Base-by-base conservation (phyloP, 2,797 vertebrate species). In the Anguilla megastoma region DNA sequence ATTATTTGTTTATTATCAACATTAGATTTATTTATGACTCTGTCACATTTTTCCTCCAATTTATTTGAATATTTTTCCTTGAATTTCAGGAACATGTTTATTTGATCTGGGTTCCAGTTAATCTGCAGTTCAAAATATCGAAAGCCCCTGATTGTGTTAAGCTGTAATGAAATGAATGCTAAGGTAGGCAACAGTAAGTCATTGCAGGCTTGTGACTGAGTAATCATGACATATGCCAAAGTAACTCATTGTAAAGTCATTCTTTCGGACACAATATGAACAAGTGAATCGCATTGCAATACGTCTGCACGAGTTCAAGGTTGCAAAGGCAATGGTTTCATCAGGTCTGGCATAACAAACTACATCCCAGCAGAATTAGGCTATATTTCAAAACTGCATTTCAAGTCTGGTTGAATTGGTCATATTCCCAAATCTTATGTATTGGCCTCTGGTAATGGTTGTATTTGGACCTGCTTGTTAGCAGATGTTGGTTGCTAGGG, bases 401-500 rank as follows among this genome's bases (percentile, higher is more conserved):
- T 48, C 18, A 76, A 8, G 79, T 50, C 21, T 48, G 14, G 18
- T 24, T 80, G 18, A 80, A 45, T 48, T 80, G 3, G 74, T 36
- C 74, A 45, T 41, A 79, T 79, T 41, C 12, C 30, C 10, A 14
- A 36, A 30, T 79, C 30, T 21, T 80, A 14, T 24, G 16, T 45
- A 10, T 27, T 87, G 71, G 71, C 36, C 18, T 87, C 76, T 74
- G 1, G 52, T 60, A 24, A 79, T 30, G 41, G 33, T 41, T 82
- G 71, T 76, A 33, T 87, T 3, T 80, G 33, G 86, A 33, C 27
- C n/a, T 24, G 41, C 27, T 27, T 30, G 41, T 86, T 45, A 86
- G 33, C 33, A 48, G 16, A 50, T 86, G 85, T 36, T 86, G 45
- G 33, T 63, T 63, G 60, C 89, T 86, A 85, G 89, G 91, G 87